These are phyloP conservation scores for Halcyon malimbica DNA, from an alignment of 2,113 vertebrate species.

Conservation along the genomic window DNA sequence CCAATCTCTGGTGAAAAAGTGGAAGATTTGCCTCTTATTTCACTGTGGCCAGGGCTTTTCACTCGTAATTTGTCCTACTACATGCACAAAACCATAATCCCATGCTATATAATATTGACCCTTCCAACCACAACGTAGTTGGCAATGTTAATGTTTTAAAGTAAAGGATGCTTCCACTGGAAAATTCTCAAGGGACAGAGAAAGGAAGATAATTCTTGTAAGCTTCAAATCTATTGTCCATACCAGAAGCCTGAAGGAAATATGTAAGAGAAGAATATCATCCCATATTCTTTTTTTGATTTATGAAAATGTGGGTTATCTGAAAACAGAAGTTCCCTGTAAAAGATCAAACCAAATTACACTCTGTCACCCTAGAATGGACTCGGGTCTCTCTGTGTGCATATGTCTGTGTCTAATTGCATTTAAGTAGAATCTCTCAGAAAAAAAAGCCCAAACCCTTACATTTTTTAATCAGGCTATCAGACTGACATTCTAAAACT, in stretches of 20 bases:
- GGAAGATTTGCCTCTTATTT: neutral
- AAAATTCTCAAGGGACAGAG: neutral
- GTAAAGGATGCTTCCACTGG: neutral
- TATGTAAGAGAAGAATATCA: neutral
- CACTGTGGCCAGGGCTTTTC: neutral
- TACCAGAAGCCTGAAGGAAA: neutral
- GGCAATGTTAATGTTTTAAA: neutral
- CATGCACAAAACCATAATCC: neutral
- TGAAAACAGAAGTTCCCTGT: neutral
- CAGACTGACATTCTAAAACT: conserved; percentile 1
- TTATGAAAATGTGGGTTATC: neutral
- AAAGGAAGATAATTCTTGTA: neutral
- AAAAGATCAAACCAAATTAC: neutral
- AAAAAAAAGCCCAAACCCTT: neutral
- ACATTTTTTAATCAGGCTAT: neutral
- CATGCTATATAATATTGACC: neutral
- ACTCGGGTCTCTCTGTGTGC: neutral
- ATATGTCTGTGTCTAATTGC: neutral
- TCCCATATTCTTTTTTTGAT: neutral
- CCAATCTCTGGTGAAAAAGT: neutral
- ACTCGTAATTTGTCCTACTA: neutral
- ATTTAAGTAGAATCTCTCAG: neutral
- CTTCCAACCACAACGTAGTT: neutral
- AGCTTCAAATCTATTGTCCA: neutral
- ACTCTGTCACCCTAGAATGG: neutral